Evolutionary conservation across 2,797 vertebrate genomes (phyloP).

Genomic region (Bucorvus abyssinicus): DNA sequence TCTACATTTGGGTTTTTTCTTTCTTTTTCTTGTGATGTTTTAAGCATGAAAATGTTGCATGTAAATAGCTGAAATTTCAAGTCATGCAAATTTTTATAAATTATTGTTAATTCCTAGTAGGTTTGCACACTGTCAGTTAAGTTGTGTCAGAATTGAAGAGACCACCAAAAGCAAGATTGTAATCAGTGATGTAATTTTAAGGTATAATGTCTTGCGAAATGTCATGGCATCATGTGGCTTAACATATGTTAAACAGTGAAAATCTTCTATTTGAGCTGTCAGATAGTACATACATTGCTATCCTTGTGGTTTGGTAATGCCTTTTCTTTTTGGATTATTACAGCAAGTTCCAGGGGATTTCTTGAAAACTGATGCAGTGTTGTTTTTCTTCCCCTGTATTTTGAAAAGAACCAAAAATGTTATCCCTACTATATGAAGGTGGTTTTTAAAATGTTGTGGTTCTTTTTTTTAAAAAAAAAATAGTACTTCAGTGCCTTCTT

Average conservation of each 20-base stretch:
- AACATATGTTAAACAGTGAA: neutral
- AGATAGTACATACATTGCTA: rapidly evolving
- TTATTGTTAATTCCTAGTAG: neutral
- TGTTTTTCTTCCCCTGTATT: neutral
- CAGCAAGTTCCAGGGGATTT: neutral
- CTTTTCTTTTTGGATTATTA: neutral
- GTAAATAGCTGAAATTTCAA: neutral
- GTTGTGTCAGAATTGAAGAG: neutral
- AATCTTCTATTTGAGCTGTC: no score
- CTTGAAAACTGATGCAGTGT: neutral
- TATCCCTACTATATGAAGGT: neutral
- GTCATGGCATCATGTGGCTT: neutral
- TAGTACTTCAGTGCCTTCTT: neutral
- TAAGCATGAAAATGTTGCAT: neutral
- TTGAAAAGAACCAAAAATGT: neutral
- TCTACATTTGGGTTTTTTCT: neutral
- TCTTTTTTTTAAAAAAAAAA: neutral
- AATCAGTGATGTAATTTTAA: neutral
- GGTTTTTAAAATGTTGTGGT: neutral
- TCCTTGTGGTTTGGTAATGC: neutral
- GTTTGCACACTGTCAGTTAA: neutral
- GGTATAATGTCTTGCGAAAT: neutral
- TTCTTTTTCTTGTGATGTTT: neutral
- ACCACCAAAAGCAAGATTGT: neutral
- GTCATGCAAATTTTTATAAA: rapidly evolving